These are phyloP conservation scores for Patella caerulea DNA, from an alignment of 2,888 invertebrate genomes.

Conservation along the genomic window DNA sequence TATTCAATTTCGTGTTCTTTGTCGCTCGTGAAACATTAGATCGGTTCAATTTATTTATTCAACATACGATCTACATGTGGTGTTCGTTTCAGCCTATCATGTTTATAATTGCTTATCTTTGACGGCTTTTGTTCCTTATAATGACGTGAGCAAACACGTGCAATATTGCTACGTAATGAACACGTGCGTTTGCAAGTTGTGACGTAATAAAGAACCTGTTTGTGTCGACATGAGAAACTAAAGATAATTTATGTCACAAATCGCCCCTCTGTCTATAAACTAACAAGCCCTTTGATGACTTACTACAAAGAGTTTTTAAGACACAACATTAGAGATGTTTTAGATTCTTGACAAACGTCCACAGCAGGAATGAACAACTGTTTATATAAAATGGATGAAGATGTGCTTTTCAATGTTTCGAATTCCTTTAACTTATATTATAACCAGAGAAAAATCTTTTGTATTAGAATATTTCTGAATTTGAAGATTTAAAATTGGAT, in stretches of 20 bases:
- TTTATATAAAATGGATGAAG: no score
- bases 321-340: no score
- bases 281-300: constrained; percentile 12
- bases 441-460: no score
- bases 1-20: neutral
- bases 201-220: constrained; percentile 9
- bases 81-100: constrained; percentile 9
- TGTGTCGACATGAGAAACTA: constrained; percentile 6
- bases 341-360: no score
- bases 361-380: no score
- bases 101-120: constrained; percentile 6
- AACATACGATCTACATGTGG: neutral
- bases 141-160: neutral
- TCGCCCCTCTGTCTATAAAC: constrained; percentile 6
- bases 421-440: no score
- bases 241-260: neutral
- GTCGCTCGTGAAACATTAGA: neutral
- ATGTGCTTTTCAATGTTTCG: no score
- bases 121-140: neutral
- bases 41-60: constrained; percentile 7
- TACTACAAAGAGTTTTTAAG: constrained; percentile 4
- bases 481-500: no score
- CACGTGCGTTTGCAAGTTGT: neutral
- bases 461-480: no score
- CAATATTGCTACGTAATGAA: constrained; percentile 7